Evolutionary conservation across 2,797 vertebrate genomes (phyloP).

Genomic region (Epinephelus coioides): DNA sequence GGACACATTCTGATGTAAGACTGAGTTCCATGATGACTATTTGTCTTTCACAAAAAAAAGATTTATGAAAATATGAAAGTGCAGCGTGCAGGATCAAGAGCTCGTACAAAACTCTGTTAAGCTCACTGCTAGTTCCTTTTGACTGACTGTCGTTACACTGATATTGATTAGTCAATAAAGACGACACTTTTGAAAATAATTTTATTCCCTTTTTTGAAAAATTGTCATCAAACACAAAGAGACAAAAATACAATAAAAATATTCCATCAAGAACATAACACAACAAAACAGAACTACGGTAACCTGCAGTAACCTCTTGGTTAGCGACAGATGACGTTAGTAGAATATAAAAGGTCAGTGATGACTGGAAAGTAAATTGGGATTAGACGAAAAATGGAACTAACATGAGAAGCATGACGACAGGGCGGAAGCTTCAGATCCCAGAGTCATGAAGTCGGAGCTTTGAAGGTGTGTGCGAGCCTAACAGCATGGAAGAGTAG

Average conservation of each 20-base stretch:
- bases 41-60: too few species aligned
- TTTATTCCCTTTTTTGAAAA: slow-evolving; percentile 75
- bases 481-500: slow-evolving; percentile 2
- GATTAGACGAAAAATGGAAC: slow-evolving; percentile 27
- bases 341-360: slow-evolving; percentile 36
- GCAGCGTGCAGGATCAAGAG: too few species aligned
- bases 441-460: slow-evolving; percentile 10
- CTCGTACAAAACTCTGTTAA: too few species aligned
- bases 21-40: too few species aligned
- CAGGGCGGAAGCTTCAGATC: slow-evolving; percentile 46
- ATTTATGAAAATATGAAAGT: too few species aligned
- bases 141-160: too few species aligned
- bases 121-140: too few species aligned
- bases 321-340: slow-evolving; percentile 32
- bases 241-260: slow-evolving; percentile 58
- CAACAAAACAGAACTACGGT: slow-evolving; percentile 34
- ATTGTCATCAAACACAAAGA: slow-evolving; percentile 56
- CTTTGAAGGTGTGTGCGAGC: slow-evolving; percentile 2
- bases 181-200: slow-evolving; percentile 63
- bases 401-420: slow-evolving; percentile 12
- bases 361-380: slow-evolving; percentile 11
- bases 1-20: too few species aligned
- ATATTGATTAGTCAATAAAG: neutral
- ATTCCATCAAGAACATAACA: slow-evolving; percentile 49
- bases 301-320: slow-evolving; percentile 52